phyloP scores from a whole-genome alignment of 2,113 vertebrate species.

The Cinclus mexicanus region DNA sequence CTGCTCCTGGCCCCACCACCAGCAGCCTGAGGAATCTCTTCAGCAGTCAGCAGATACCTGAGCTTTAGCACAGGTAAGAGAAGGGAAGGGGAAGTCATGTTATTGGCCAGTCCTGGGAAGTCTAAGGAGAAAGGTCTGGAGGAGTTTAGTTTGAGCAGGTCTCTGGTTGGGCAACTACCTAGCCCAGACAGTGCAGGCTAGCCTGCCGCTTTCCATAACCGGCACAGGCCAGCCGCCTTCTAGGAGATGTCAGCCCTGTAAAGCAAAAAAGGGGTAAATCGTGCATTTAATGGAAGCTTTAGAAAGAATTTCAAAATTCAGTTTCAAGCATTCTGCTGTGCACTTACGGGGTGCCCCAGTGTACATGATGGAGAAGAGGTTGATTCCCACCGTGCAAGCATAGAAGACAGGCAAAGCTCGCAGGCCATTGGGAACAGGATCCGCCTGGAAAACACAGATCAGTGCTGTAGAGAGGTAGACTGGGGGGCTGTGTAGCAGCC shows the following conservation, averaged over 20 bases:
- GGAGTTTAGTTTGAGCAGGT: conserved; percentile 78
- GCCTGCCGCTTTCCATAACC: conserved; percentile 91
- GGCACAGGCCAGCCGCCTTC: conserved; percentile 93
- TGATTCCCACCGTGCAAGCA: conserved; percentile 89
- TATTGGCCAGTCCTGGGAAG: conserved; percentile 67
- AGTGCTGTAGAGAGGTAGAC: neutral
- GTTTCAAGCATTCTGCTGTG: conserved; percentile 13
- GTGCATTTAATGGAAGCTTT: conserved; percentile 87
- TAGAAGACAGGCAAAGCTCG: conserved; percentile 92
- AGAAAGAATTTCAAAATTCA: conserved; percentile 40
- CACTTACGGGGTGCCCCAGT: conserved; percentile 92
- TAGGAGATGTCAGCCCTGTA: conserved; percentile 92
- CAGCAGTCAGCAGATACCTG: neutral
- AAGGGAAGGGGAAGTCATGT: conserved; percentile 43
- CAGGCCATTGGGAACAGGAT: conserved; percentile 91
- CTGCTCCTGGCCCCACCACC: neutral
- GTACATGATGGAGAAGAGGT: conserved; percentile 95
- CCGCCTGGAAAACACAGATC: conserved; percentile 70
- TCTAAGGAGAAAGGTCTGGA: conserved; percentile 79
- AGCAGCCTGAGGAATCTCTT: neutral
- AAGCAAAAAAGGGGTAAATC: conserved; percentile 93
- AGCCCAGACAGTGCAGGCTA: conserved; percentile 82
- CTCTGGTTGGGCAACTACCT: conserved; percentile 76
- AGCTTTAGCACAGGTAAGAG: conserved; percentile 41
- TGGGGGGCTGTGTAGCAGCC: neutral